Evolutionary conservation across 35 echinoderm and acorn worm species (phyloP), one percentile per base, ranked within the genome.

Genomic region (Lytechinus pictus): DNA sequence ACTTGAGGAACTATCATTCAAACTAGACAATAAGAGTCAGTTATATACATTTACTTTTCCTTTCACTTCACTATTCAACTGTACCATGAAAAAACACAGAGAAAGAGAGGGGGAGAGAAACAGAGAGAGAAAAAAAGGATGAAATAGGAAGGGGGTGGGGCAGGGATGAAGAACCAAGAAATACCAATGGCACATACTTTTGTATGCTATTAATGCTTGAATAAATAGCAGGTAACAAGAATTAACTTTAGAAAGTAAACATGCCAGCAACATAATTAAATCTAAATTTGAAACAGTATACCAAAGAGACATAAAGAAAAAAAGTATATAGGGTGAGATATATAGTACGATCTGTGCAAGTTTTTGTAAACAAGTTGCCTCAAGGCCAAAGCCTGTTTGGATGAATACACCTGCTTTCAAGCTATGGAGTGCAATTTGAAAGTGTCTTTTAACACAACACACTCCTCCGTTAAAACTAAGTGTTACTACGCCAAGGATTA

Each of bases 391-490:
- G 16, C 66, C 66, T 79, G n/a, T 79, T 16, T 24, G 8, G 66
- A 79, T n/a, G 16, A 79, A 79, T 79, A 79, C 66, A 79, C 66
- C 66, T 52, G 29, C 88, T 52, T 21, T 9, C 8, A 44, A 54
- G 52, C 88, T 93, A 93, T 57, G 92, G 92, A 57, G 92, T 93
- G 92, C 92, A 53, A 93, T 10, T 4, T 93, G 92, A 93, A 54
- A 27, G 1, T 27, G 55, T 93, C 92, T 93, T 93, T 93, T 93
- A 93, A 54, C 92, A 27, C 27, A 16, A 54, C 88, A 90, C 53
- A 57, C 88, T 52, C 88, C 52, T 90, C 4, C 9, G 52, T 29
- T 54, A 14, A 12, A 54, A 21, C 88, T 44, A 44, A 90, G 88
- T 90, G 88, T 90, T 90, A 90, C 88, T 90, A 28, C 10, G 29